Conservation (phyloP, 35 echinoderm and acorn worm genomes). For the Chiridota heheva region DNA sequence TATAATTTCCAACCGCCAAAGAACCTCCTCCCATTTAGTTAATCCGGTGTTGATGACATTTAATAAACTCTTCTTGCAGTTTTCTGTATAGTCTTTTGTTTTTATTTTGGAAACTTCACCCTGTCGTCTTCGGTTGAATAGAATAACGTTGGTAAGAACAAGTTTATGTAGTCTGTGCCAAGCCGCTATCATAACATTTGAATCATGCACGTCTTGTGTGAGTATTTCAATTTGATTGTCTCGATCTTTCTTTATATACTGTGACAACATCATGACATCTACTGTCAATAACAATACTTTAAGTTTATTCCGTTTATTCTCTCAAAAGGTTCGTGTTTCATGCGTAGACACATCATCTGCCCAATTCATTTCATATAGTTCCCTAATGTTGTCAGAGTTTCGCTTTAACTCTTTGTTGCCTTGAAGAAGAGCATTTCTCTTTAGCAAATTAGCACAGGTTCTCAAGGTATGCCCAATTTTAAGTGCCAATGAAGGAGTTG, state of each 20-base stretch:
- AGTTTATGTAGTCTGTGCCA: conserved; percentile 47
- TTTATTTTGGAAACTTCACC: conserved; percentile 75
- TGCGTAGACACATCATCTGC: conserved; percentile 20
- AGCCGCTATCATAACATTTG: background rate
- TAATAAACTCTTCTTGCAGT: conserved; percentile 2
- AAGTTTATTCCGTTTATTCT: conserved; percentile 10
- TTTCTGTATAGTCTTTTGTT: conserved; percentile 22
- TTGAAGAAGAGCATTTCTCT: background rate
- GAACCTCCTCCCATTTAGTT: conserved; percentile 38
- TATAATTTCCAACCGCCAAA: conserved; percentile 67
- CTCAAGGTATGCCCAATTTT: conserved; percentile 21
- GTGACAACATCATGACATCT: conserved; percentile 32
- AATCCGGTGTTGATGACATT: conserved; percentile 31
- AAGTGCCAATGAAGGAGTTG: background rate
- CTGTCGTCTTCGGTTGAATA: conserved; percentile 61
- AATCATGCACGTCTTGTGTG: background rate
- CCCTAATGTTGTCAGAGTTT: conserved; percentile 2
- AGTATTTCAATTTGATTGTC: background rate
- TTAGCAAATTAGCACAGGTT: background rate
- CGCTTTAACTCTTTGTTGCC: conserved; percentile 15
- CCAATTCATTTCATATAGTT: conserved; percentile 14
- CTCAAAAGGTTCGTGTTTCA: conserved; percentile 21
- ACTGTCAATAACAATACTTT: conserved; percentile 27
- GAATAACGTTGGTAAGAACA: conserved; percentile 29
- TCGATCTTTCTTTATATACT: conserved; percentile 6